phyloP scores from a whole-genome alignment of 30 jellyfish, hydroid and myxozoan species.

The Chironex yamaguchii region DNA sequence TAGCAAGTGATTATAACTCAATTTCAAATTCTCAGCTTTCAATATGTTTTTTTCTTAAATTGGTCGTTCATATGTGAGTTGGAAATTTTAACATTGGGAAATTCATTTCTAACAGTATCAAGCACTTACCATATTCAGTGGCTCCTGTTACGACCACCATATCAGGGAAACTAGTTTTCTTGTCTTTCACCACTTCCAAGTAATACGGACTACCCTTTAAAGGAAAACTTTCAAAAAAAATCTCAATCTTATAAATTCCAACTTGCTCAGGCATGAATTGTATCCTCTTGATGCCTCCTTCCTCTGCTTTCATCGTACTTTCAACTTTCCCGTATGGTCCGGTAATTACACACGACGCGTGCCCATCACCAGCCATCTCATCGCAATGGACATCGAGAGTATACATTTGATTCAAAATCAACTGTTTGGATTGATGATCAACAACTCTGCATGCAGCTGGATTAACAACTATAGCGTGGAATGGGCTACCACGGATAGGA shows the following conservation, averaged over 20 bases:
- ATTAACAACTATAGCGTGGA: constrained; percentile 75
- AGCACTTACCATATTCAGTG: neutral
- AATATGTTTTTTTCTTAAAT: no score
- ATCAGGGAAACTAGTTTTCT: neutral
- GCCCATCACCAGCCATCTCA: neutral
- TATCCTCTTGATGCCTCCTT: neutral
- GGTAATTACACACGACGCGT: neutral
- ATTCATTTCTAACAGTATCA: no score
- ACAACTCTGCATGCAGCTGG: constrained; percentile 74
- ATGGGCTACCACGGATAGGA: constrained; percentile 93
- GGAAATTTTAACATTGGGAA: no score
- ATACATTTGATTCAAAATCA: no score
- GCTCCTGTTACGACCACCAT: neutral
- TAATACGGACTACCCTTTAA: neutral
- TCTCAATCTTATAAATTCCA: neutral
- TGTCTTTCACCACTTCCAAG: neutral
- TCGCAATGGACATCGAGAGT: neutral
- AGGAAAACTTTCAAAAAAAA: neutral
- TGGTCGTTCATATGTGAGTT: no score
- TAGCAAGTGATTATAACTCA: no score
- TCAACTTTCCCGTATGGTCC: neutral
- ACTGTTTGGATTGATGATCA: no score
- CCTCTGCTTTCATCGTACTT: neutral
- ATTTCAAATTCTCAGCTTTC: no score
- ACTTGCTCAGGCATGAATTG: neutral